phyloP scores from a whole-genome alignment of 2,113 vertebrate species.

The Scartelaos histophorus region DNA sequence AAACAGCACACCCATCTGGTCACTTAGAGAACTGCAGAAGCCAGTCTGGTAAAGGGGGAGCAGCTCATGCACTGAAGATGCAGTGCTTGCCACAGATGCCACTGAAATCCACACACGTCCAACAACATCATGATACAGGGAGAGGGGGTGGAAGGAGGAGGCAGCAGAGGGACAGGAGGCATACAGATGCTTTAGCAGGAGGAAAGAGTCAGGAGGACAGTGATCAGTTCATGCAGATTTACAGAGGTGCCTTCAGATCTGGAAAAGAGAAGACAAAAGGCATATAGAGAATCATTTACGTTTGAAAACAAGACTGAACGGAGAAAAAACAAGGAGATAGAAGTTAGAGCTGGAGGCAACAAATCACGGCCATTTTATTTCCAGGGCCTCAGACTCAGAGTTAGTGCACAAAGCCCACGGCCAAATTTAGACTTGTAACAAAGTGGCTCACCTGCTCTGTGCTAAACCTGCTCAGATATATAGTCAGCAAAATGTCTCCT shows the following conservation, averaged over 20 bases:
- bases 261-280: slow-evolving; percentile 39
- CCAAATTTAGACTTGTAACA: slow-evolving; percentile 29
- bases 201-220: slow-evolving; percentile 30
- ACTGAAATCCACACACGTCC: slow-evolving; percentile 41
- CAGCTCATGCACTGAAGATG: slow-evolving; percentile 36
- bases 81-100: slow-evolving; percentile 40
- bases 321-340: slow-evolving; percentile 32
- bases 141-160: slow-evolving; percentile 15
- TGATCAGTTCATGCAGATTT: slow-evolving; percentile 68
- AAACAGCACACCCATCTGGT: slow-evolving; percentile 58
- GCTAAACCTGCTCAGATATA: slow-evolving; percentile 13
- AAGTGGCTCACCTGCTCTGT: slow-evolving; percentile 10
- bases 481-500: slow-evolving; percentile 9
- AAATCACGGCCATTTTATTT: slow-evolving; percentile 42
- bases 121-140: slow-evolving; percentile 26
- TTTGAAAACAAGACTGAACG: slow-evolving; percentile 20
- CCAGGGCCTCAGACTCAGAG: slow-evolving; percentile 28
- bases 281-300: slow-evolving; percentile 33
- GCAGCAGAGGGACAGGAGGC: slow-evolving; percentile 19
- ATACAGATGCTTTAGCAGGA: slow-evolving; percentile 33
- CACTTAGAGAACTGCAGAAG: slow-evolving; percentile 20
- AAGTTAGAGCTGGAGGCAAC: slow-evolving; percentile 43
- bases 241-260: slow-evolving; percentile 57
- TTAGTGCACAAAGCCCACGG: slow-evolving; percentile 13
- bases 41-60: slow-evolving; percentile 8